These are phyloP conservation scores for Sigmodon hispidus DNA, from an alignment of 2,113 vertebrate species.

Conservation along the genomic window DNA sequence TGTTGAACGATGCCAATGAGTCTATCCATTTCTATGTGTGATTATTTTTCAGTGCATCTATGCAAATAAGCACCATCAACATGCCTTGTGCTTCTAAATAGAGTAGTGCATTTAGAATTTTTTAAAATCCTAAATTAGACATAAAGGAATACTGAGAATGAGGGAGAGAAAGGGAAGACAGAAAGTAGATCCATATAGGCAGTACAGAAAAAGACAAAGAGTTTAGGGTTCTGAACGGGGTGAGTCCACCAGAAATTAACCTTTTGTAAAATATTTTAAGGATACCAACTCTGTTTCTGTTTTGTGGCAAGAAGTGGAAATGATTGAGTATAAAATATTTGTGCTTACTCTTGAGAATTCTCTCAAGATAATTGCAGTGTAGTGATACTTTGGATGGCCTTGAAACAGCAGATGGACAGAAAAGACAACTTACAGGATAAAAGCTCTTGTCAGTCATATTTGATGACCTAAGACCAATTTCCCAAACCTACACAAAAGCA, in stretches of 20 bases:
- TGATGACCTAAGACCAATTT: background rate
- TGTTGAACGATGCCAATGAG: conserved; percentile 48
- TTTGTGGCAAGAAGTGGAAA: background rate
- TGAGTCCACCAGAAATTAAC: background rate
- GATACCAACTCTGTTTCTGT: background rate
- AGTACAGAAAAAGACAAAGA: background rate
- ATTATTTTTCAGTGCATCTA: conserved; percentile 39
- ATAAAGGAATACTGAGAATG: background rate
- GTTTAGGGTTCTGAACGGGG: background rate
- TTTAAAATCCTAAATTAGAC: conserved; percentile 45
- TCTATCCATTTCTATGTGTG: conserved; percentile 61
- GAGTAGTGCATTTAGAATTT: background rate
- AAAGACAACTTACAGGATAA: background rate
- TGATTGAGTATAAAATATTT: background rate
- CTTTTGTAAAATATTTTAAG: background rate
- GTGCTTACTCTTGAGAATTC: background rate
- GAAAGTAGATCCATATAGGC: background rate
- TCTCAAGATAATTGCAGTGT: background rate
- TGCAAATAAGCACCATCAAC: conserved; percentile 49
- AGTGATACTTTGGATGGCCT: background rate
- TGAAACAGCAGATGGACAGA: background rate
- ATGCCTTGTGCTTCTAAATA: conserved; percentile 38
- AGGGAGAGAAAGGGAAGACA: background rate
- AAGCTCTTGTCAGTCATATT: background rate
- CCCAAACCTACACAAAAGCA: background rate